phyloP scores from a whole-genome alignment of 2,888 invertebrate species.

The Unio delphinus region DNA sequence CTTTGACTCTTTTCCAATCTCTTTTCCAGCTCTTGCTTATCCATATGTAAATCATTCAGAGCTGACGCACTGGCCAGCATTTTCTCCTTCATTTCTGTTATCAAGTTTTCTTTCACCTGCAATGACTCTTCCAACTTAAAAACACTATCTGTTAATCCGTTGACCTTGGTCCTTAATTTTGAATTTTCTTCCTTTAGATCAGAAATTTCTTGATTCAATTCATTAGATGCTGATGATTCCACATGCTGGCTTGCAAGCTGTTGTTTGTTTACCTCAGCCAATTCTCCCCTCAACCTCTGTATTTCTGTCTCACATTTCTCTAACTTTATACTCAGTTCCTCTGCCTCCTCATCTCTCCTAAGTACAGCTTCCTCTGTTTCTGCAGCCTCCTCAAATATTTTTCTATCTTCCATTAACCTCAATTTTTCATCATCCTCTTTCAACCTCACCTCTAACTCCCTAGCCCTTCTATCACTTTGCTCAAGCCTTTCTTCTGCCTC shows the following conservation, averaged over 20 bases:
- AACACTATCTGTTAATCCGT: conserved; percentile 11
- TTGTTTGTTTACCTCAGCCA: conserved; percentile 22
- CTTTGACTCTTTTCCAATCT: conserved; percentile 35
- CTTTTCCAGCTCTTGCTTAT: conserved; percentile 57
- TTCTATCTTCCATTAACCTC: neutral
- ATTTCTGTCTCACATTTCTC: conserved; percentile 14
- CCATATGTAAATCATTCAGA: conserved; percentile 65
- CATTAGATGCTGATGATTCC: conserved; percentile 37
- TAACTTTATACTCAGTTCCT: conserved; percentile 27
- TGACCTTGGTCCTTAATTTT: conserved; percentile 21
- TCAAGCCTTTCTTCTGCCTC: conserved; percentile 23
- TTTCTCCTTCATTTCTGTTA: conserved; percentile 52
- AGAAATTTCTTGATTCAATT: conserved; percentile 35
- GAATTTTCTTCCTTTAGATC: conserved; percentile 38
- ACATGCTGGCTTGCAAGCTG: conserved; percentile 28
- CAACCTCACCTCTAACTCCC: neutral
- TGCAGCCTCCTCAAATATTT: neutral
- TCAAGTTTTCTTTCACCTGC: conserved; percentile 25
- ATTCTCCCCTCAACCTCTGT: conserved; percentile 17
- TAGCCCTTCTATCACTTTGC: neutral
- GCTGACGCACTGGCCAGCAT: conserved; percentile 52
- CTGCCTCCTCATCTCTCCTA: conserved; percentile 10
- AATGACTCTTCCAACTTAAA: conserved; percentile 19
- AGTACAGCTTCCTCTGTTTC: neutral
- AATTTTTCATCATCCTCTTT: neutral